Percentiles rank a stretch among this genome's conserved stretches.
These are phyloP conservation scores for Danaus plexippus DNA, from an alignment of 1,140 invertebrate genomes.

Conservation along the genomic window DNA sequence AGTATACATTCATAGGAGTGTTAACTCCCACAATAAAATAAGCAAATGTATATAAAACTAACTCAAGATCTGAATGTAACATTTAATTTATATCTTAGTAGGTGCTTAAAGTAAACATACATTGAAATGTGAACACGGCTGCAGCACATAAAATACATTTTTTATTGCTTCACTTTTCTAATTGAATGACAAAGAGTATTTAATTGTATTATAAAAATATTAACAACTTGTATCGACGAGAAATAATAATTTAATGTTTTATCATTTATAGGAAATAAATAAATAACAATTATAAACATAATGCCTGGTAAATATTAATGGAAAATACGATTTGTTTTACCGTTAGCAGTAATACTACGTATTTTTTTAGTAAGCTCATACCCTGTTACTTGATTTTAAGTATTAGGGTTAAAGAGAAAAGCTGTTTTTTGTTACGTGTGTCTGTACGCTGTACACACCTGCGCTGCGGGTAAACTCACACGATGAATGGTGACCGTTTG, in stretches of 20 bases:
- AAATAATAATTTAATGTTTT: no score
- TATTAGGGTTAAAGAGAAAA: no score
- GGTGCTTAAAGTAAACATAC: slow-evolving; percentile 21
- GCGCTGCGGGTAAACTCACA: slow-evolving; percentile 22
- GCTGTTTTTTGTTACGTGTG: no score
- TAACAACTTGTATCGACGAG: no score
- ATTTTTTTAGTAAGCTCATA: no score
- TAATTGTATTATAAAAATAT: no score
- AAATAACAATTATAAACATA: no score
- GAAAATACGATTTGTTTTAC: no score
- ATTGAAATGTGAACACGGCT: slow-evolving; percentile 14
- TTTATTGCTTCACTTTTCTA: slow-evolving; percentile 24
- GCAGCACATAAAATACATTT: slow-evolving; percentile 18
- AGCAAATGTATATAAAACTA: slow-evolving; percentile 7
- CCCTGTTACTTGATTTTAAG: no score
- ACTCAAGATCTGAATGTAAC: slow-evolving; percentile 13
- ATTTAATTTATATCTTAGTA: slow-evolving; percentile 20
- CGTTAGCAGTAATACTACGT: no score
- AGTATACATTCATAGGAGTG: background rate
- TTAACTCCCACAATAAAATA: background rate
- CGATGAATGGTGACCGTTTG: slow-evolving; percentile 43
- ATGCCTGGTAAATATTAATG: no score
- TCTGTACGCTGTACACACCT: slow-evolving; percentile 27
- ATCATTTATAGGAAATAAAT: no score
- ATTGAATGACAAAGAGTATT: slow-evolving; percentile 14